Percentiles rank a stretch among this genome's conserved stretches.
These are phyloP conservation scores for Drosophila kambysellisi DNA, from an alignment of 2,888 invertebrate genomes.

Conservation along the genomic window DNA sequence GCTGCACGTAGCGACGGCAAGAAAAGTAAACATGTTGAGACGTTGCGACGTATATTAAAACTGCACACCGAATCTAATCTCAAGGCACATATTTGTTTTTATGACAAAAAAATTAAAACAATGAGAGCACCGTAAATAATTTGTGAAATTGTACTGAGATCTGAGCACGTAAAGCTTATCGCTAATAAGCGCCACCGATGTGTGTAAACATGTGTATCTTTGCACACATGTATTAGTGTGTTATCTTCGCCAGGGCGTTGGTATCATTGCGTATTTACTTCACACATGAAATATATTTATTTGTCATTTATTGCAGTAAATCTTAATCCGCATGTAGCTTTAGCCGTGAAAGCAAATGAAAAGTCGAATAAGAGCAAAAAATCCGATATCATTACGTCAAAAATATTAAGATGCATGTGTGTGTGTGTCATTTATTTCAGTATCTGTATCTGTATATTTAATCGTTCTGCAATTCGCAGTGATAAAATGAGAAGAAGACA, in stretches of 20 bases:
- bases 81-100: constrained; percentile 53
- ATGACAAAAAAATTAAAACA: constrained; percentile 32
- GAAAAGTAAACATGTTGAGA: constrained; percentile 52
- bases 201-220: constrained; percentile 11
- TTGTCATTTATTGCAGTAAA: background rate
- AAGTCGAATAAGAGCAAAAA: background rate
- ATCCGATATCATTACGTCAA: background rate
- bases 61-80: constrained; percentile 66
- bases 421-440: background rate
- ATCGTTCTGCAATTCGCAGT: background rate
- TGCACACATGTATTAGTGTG: constrained; percentile 5
- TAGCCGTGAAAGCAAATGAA: background rate
- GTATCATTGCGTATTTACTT: constrained; percentile 7
- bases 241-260: constrained; percentile 11
- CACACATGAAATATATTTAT: no score
- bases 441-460: background rate
- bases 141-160: constrained; percentile 24
- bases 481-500: background rate
- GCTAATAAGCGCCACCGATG: constrained; percentile 48
- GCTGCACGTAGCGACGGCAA: constrained; percentile 56
- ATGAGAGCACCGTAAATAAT: constrained; percentile 27
- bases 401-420: background rate
- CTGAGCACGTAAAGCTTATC: constrained; percentile 69
- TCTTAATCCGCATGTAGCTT: background rate
- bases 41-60: background rate